Conservation (phyloP, 2,113 vertebrate genomes). For the Calidris pugnax region DNA sequence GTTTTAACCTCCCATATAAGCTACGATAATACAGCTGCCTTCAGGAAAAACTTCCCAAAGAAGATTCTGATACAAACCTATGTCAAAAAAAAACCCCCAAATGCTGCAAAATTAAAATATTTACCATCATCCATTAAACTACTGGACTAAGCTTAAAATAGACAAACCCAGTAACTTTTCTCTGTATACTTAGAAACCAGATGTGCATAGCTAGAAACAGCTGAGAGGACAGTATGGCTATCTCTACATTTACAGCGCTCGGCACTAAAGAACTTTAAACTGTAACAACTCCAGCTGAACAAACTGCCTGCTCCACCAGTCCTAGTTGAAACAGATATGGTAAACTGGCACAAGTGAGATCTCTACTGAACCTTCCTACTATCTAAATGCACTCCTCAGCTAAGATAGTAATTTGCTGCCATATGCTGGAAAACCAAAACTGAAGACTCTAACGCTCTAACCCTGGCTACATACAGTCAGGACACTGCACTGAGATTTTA, state of each 20-base stretch:
- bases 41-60: neutral
- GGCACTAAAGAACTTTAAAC: neutral
- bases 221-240: neutral
- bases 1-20: neutral
- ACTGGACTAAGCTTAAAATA: neutral
- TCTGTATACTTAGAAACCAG: neutral
- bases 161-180: neutral
- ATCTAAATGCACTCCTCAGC: neutral
- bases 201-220: neutral
- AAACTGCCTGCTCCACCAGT: neutral
- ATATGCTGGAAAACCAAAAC: neutral
- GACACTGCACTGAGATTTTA: neutral
- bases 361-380: neutral
- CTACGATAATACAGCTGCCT: neutral
- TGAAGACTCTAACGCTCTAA: neutral
- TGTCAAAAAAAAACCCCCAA: accelerated
- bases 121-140: neutral
- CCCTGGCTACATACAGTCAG: neutral
- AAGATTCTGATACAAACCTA: neutral
- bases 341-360: neutral
- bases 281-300: neutral
- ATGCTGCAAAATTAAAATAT: neutral
- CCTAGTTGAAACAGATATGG: accelerated
- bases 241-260: neutral
- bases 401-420: neutral